Conservation (phyloP, 2,888 invertebrate species). For the Spialia ferax region DNA sequence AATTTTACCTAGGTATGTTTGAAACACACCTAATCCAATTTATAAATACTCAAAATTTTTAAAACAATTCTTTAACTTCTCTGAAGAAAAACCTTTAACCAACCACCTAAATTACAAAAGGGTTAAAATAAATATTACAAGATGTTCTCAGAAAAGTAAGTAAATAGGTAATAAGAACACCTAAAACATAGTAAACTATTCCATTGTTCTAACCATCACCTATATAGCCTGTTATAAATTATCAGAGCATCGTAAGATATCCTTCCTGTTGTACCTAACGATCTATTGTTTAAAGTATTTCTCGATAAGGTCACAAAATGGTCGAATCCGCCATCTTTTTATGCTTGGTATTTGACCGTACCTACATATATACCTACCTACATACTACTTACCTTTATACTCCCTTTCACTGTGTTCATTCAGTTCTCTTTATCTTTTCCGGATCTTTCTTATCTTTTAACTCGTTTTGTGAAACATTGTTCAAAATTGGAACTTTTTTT, state of each 20-base stretch:
- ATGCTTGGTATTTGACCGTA: slow-evolving; percentile 16
- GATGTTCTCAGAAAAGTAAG: background rate
- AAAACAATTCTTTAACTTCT: too few relatives aligned
- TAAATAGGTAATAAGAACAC: slow-evolving; percentile 2
- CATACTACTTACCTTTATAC: background rate
- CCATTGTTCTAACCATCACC: slow-evolving; percentile 9
- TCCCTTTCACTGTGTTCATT: slow-evolving; percentile 30
- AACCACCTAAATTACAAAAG: slow-evolving; percentile 14
- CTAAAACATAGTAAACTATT: slow-evolving; percentile 22
- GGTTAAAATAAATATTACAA: slow-evolving; percentile 1
- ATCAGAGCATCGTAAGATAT: slow-evolving; percentile 27
- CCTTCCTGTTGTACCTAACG: slow-evolving; percentile 31
- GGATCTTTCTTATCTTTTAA: slow-evolving; percentile 34
- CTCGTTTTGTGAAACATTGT: slow-evolving; percentile 25
- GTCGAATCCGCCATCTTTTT: slow-evolving; percentile 21
- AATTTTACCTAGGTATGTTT: too few relatives aligned
- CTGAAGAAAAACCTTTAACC: too few relatives aligned
- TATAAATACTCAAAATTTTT: too few relatives aligned
- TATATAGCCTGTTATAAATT: slow-evolving; percentile 33
- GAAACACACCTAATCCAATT: too few relatives aligned
- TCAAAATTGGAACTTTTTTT: slow-evolving; percentile 24
- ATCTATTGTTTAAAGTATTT: slow-evolving; percentile 33
- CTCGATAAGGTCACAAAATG: slow-evolving; percentile 34
- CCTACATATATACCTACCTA: background rate
- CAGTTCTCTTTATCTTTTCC: slow-evolving; percentile 27